Percentiles rank a stretch among this genome's conserved stretches.
phyloP scores from a whole-genome alignment of 2,888 invertebrate species.

The Malthinus flaveolus region DNA sequence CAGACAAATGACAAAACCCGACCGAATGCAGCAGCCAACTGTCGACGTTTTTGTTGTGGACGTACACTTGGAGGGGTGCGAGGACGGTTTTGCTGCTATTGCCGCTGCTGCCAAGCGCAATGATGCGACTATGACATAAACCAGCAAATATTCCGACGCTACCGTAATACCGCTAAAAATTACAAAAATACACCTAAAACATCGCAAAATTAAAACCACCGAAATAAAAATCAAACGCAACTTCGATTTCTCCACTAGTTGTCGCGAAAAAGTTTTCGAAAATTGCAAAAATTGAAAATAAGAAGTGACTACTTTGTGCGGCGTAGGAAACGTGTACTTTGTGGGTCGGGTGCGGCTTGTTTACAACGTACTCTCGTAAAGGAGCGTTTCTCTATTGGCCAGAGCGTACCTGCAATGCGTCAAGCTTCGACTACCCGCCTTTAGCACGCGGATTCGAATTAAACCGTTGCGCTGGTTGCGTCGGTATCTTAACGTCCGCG shows the following conservation, averaged over 20 bases:
- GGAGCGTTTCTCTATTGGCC: constrained; percentile 73
- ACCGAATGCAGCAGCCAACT: constrained; percentile 53
- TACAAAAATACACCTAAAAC: too few relatives aligned
- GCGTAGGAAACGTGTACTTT: constrained; percentile 59
- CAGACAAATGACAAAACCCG: constrained; percentile 41
- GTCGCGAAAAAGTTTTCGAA: not conserved
- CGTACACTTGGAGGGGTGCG: constrained; percentile 38
- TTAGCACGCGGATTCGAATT: constrained; percentile 46
- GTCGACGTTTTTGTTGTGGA: constrained; percentile 53
- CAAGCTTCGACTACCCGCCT: constrained; percentile 58
- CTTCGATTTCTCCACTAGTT: not conserved
- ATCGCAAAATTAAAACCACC: too few relatives aligned
- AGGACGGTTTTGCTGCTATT: constrained; percentile 46
- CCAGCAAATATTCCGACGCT: constrained; percentile 56
- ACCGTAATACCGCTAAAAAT: constrained; percentile 15
- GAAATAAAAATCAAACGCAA: not conserved
- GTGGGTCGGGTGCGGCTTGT: constrained; percentile 72
- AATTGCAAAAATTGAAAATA: not conserved
- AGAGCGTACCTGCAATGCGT: constrained; percentile 86
- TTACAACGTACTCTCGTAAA: constrained; percentile 66
- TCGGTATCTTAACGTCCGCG: constrained; percentile 39
- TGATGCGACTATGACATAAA: constrained; percentile 55
- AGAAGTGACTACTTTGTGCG: constrained; percentile 62
- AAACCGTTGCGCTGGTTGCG: constrained; percentile 37
- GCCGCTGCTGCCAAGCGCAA: constrained; percentile 53